Evolutionary conservation across 2,888 invertebrate species (phyloP), one percentile per base, ranked within the genome.

Genomic region (Caenorhabditis virilis): DNA sequence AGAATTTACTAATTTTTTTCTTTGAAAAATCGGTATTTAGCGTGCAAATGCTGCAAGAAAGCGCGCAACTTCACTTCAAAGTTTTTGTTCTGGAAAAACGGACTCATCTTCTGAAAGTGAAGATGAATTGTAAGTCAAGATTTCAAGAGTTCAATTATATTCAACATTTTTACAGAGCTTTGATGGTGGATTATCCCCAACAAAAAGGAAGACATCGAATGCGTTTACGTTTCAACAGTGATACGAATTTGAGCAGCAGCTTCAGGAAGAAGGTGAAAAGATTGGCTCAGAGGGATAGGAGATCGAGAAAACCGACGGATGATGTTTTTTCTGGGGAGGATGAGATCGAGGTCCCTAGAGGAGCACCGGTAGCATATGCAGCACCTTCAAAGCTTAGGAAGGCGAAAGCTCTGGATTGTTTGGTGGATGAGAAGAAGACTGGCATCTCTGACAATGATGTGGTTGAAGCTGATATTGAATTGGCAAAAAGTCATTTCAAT

Each of bases 261-360:
- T 69, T 72, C 39, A 57, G 64, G 25, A 56, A 45, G 25, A 72
- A 69, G 45, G 62, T 72, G 18, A 69, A 69, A 46, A 66, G 59
- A 35, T 47, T 72, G 6, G 72, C 69, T 2, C 54, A 58, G 23
- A 59, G 59, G n/a, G 64, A 64, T 52, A 56, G 38, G 30, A 16
- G 57, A 36, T 52, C 57, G 1, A 53, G 49, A n/a, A 45, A 53
- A 20, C 43, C 22, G 22, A 4, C 20, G 0, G 50, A 53, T 22
- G 50, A 35, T 13, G 49, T 42, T 9, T 30, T 39, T 16, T 62
- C 56, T 1, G 48, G 33, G 2, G 65, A 65, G 23, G 60, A 65
- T 20, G 59, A 59, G 1, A 60, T 65, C 15, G 65, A 65, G 39
- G 65, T 65, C n/a, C 41, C 65, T 16, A 60, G 65, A 9, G 65